Evolutionary conservation across 2,888 invertebrate genomes (phyloP), one percentile per base, ranked within the genome.

Genomic region (Cantharis lateralis): DNA sequence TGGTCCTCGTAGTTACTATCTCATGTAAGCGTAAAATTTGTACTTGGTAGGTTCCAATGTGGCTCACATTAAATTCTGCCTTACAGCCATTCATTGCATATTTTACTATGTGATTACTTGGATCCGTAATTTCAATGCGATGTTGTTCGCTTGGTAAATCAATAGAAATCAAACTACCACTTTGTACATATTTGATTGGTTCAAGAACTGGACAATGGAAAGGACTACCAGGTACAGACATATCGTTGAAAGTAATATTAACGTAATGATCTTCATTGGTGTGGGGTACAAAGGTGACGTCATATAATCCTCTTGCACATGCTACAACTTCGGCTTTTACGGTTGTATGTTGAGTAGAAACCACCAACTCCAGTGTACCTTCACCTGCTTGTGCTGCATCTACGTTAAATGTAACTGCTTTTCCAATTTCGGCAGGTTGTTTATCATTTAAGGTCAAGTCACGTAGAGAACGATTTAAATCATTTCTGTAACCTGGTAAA

Each of bases 321-420:
- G 97, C 97, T 0, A 95, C 95, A 15, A 96, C 95, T 91, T 96
- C 92, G 0, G 85, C 86, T 87, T 97, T 95, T 2, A 97, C 96
- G 2, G 97, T 96, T 72, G 96, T 95, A 15, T 95, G 95, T 81
- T 93, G 93, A 0, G 97, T 97, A 69, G 96, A 96, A 0, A 98
- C 97, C 0, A 97, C 97, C 15, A 98, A 90, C 85, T 97, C 97
- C 3, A 97, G 89, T 0, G 96, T 97, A 1, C 98, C 98, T 87
- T 97, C 96, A 0, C 98, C 98, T 2, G 98, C 98, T 84, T 96
- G 95, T 0, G 96, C 96, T 1, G 98, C 97, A 88, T 98, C 98
- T 48, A 98, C 98, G 82, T 95, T 95, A 87, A 97, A 97, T 0
- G 96, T 97, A 0, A 96, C 95, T 0, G 96, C 95, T 83, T 95